Base-by-base conservation (phyloP, 2,797 vertebrate genomes). In the Xenopus petersii region DNA sequence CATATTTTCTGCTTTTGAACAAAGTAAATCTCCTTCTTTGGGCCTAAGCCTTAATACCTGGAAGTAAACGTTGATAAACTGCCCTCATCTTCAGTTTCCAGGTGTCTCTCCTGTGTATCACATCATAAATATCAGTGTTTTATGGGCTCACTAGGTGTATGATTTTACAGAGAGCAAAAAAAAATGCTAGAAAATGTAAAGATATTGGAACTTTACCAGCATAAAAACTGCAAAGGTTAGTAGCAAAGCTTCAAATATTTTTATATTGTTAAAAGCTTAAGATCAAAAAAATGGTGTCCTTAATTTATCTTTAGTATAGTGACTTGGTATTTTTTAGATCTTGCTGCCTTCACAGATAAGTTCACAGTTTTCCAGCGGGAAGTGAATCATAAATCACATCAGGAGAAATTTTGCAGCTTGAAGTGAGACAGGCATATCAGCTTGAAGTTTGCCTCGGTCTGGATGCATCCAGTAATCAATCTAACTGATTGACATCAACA, bases 401-500 rank as follows among this genome's bases (percentile, higher is more conserved):
- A 85, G 56, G 82, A 79, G 74, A 83, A 68, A 82, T 79, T 86
- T 84, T 84, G 80, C 80, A 82, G 71, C 61, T 78, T 82, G 80
- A 24, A 65, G 81, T 80, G 75, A 78, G 78, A 83, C 73, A 82
- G 82, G 66, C 79, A 75, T 77, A 74, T 74, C 67, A 80, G 64
- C 75, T 79, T 80, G 80, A 83, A 78, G 64, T 61, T 33, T 67
- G 79, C 82, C 81, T 85, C 73, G 75, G 26, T 81, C 56, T 80
- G 47, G 73, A 26, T 67, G 62, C 63, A 81, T 54, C 5, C 64
- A 81, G 9, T 81, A 80, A 86, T 85, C 81, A 84, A 63, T 85
- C 84, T 84, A 84, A 82, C n/a, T 83, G 81, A 86, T 80, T 74
- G 81, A 80, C 74, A 84, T 75, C 80, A 79, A 73, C 73, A 81